phyloP scores from a whole-genome alignment of 2,888 invertebrate species.

The Hirudinaria manillensis region DNA sequence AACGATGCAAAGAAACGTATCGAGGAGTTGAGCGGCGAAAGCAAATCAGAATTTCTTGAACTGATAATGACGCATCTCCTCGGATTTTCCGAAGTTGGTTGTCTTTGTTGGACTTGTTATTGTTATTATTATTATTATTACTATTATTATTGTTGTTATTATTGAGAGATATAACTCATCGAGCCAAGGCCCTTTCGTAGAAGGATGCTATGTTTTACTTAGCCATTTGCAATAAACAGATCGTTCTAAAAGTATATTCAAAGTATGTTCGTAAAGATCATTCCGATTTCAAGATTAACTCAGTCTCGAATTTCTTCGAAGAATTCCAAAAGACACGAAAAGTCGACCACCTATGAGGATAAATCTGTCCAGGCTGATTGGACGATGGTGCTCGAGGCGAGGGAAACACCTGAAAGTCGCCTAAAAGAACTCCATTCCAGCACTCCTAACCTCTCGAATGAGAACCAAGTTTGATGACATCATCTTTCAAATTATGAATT shows the following conservation, averaged over 20 bases:
- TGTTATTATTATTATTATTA: too few species aligned
- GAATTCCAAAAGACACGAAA: conserved; percentile 4
- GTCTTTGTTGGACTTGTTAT: neutral
- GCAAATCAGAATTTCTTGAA: conserved; percentile 2
- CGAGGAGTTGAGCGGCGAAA: neutral
- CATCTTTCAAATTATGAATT: too few species aligned
- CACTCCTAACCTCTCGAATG: conserved; percentile 24
- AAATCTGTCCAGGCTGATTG: conserved; percentile 33
- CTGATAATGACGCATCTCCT: conserved; percentile 1
- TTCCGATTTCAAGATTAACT: too few species aligned
- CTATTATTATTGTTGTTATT: too few species aligned
- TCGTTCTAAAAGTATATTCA: too few species aligned
- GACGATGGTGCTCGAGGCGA: conserved; percentile 28
- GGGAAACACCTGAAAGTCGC: neutral
- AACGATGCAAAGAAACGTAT: neutral
- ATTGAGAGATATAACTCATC: too few species aligned
- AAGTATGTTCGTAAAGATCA: too few species aligned
- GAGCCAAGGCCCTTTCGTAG: too few species aligned
- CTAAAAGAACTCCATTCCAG: conserved; percentile 6
- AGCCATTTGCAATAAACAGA: too few species aligned
- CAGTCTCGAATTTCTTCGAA: neutral
- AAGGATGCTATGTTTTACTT: too few species aligned
- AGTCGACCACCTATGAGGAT: conserved; percentile 10
- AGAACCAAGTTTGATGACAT: neutral
- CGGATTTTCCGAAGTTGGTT: neutral